A percentile compares a stretch with the other conserved stretches of the same genome.
phyloP scores from a whole-genome alignment of 2,888 invertebrate species.

The Odontothrips loti region DNA sequence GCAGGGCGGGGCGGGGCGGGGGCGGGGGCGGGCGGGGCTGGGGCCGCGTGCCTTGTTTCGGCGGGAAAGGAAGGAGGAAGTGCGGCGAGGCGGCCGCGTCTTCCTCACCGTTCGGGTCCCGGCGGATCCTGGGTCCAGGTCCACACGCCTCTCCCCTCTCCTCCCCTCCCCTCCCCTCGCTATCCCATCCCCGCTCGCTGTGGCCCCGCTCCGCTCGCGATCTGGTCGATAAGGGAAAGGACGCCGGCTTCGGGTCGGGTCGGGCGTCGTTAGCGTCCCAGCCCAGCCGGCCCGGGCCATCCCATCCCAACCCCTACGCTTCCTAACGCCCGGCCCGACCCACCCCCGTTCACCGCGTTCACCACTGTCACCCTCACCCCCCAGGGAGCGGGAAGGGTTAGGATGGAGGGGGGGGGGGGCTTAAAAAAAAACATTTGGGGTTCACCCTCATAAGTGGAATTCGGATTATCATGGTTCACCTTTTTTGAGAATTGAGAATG shows the following conservation, averaged over 20 bases:
- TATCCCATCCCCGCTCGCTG: not conserved
- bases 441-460: too few species aligned
- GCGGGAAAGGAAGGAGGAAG: not conserved
- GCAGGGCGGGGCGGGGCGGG: not conserved
- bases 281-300: not conserved
- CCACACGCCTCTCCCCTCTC: not conserved
- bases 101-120: too few species aligned
- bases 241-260: not conserved
- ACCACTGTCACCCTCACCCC: too few species aligned
- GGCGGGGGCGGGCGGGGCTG: not conserved
- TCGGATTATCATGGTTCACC: too few species aligned
- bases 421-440: too few species aligned
- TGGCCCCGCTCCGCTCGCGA: not conserved
- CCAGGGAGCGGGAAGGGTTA: too few species aligned
- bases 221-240: slow-evolving; percentile 6
- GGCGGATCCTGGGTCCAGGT: not conserved
- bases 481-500: too few species aligned
- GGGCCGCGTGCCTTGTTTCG: not conserved
- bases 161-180: not conserved
- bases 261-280: slow-evolving; percentile 15
- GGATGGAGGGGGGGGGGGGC: too few species aligned
- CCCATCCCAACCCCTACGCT: not conserved
- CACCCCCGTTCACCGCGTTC: not conserved
- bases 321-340: not conserved
- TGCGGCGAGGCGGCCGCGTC: too few species aligned